Evolutionary conservation across 2,113 vertebrate species (phyloP).

Genomic region (Chelonoidis abingdonii): DNA sequence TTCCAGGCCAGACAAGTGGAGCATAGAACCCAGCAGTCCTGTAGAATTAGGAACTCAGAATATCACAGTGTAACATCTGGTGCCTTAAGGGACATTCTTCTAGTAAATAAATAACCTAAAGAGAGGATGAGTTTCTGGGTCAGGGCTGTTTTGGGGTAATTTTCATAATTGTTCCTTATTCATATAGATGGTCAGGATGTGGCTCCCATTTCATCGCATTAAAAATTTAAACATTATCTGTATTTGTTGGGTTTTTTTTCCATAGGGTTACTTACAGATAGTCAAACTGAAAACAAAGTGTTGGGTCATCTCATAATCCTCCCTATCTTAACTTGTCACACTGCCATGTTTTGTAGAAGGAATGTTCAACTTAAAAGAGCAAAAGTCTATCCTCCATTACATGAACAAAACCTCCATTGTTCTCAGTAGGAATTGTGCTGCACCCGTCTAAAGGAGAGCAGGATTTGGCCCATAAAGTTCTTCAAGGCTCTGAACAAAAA

Average conservation of each 20-base stretch:
- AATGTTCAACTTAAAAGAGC: background rate
- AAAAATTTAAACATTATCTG: background rate
- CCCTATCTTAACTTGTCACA: background rate
- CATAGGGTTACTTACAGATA: background rate
- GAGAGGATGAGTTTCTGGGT: background rate
- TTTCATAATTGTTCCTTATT: background rate
- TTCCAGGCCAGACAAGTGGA: background rate
- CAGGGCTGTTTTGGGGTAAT: background rate
- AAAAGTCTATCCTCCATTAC: background rate
- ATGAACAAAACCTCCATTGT: background rate
- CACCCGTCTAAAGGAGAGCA: background rate
- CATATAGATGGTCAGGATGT: background rate
- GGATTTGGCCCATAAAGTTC: background rate
- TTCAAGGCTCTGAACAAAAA: background rate
- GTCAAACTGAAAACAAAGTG: background rate
- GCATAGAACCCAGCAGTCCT: background rate
- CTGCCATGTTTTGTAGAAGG: background rate
- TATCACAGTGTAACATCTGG: fast-evolving
- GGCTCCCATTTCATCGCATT: background rate
- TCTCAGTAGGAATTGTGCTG: background rate
- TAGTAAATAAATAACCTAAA: background rate
- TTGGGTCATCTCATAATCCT: background rate
- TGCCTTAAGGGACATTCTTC: background rate
- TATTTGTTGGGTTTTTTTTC: background rate
- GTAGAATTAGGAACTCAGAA: background rate